phyloP scores from a whole-genome alignment of 2,113 vertebrate genomes.

The Dunckerocampus dactyliophorus region DNA sequence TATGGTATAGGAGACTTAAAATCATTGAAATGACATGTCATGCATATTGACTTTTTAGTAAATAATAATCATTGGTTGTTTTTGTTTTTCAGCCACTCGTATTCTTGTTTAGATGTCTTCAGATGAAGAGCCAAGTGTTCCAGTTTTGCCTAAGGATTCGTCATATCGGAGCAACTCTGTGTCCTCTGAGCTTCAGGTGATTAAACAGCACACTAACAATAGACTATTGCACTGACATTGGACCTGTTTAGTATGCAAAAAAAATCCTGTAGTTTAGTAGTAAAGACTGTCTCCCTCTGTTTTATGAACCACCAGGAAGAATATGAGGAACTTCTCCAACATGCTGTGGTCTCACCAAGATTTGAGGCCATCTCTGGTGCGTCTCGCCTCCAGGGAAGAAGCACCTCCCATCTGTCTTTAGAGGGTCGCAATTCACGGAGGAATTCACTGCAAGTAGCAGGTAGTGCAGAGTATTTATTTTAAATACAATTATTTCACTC shows the following conservation, averaged over 20 bases:
- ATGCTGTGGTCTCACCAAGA: neutral
- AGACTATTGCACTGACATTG: neutral
- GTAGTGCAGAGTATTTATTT: neutral
- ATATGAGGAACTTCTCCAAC: slow-evolving; percentile 9
- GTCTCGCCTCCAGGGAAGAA: neutral
- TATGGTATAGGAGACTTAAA: too few relatives aligned
- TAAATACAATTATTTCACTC: neutral
- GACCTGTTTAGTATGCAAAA: neutral
- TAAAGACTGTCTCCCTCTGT: neutral
- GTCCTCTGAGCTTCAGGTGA: slow-evolving; percentile 1
- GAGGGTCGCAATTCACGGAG: neutral
- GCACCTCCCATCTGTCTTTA: neutral
- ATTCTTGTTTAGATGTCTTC: slow-evolving; percentile 9
- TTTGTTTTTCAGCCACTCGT: neutral
- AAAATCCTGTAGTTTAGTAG: neutral
- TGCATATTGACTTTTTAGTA: too few relatives aligned
- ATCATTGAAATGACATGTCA: too few relatives aligned
- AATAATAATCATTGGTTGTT: neutral
- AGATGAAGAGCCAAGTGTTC: slow-evolving; percentile 6
- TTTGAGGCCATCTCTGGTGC: neutral
- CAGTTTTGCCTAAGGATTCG: neutral
- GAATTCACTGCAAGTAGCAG: neutral
- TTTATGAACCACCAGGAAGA: neutral
- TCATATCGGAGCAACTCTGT: slow-evolving; percentile 1
- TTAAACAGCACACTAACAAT: neutral